Percentiles rank a stretch among this genome's conserved stretches.
phyloP scores from a whole-genome alignment of 2,797 vertebrate species.

The Toxotes lorentzi region DNA sequence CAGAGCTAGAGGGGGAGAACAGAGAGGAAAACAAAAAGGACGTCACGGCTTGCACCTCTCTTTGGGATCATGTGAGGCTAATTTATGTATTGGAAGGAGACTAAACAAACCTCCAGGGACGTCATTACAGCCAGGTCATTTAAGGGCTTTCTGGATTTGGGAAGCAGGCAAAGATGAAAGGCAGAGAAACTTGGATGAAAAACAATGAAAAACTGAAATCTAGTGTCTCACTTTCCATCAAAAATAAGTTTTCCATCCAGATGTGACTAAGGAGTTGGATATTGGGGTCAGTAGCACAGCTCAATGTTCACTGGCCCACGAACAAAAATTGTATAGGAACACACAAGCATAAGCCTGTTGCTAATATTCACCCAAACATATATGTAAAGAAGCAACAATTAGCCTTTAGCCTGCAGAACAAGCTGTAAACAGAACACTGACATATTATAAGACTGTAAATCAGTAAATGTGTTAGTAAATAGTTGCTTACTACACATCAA shows the following conservation, averaged over 20 bases:
- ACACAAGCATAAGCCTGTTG: background rate
- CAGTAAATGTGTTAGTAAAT: background rate
- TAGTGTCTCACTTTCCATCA: slow-evolving; percentile 1
- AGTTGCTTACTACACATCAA: background rate
- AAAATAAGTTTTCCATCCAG: background rate
- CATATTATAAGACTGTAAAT: background rate
- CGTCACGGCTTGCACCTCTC: slow-evolving; percentile 27
- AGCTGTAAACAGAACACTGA: background rate
- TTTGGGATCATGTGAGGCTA: slow-evolving; percentile 35
- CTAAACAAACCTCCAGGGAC: slow-evolving; percentile 37
- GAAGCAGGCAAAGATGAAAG: slow-evolving; percentile 2
- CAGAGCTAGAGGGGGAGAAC: slow-evolving; percentile 47
- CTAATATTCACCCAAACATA: slow-evolving; percentile 5
- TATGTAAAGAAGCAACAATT: background rate
- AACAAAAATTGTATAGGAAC: slow-evolving; percentile 1
- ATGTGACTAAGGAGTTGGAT: background rate
- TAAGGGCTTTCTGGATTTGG: slow-evolving; percentile 14
- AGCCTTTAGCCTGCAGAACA: background rate
- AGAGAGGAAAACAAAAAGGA: slow-evolving; percentile 51
- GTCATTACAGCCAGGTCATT: slow-evolving; percentile 40
- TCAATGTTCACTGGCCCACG: background rate
- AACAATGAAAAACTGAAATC: background rate
- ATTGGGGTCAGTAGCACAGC: slow-evolving; percentile 9
- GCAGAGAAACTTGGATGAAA: background rate
- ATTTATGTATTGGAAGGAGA: slow-evolving; percentile 43